These are phyloP conservation scores for Bufo bufo DNA, from an alignment of 2,113 vertebrate species.

Conservation along the genomic window DNA sequence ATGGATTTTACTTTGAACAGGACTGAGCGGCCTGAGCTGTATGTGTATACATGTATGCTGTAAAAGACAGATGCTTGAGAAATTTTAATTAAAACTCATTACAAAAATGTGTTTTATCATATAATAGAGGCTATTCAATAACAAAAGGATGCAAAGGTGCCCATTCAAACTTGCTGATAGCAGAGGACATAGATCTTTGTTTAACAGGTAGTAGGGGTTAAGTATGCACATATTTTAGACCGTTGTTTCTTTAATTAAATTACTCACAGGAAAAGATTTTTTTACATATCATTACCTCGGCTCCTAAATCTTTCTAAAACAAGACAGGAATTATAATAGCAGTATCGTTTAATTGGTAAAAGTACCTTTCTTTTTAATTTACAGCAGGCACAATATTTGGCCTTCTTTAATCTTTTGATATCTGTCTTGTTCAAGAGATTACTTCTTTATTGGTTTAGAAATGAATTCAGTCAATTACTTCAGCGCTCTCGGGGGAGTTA, in stretches of 20 bases:
- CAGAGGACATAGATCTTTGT: background rate
- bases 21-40: too few relatives aligned
- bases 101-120: too few relatives aligned
- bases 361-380: slow-evolving; percentile 38
- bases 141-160: too few relatives aligned
- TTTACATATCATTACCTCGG: background rate
- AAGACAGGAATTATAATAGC: slow-evolving; percentile 40
- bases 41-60: too few relatives aligned
- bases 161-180: background rate
- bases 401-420: slow-evolving; percentile 36
- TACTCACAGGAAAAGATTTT: slow-evolving; percentile 17
- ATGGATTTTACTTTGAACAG: too few relatives aligned
- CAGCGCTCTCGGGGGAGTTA: slow-evolving; percentile 41
- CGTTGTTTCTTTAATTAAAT: slow-evolving; percentile 25
- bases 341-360: slow-evolving; percentile 32
- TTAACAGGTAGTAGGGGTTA: background rate
- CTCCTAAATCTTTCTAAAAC: slow-evolving; percentile 20
- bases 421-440: slow-evolving; percentile 46
- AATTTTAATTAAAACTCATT: too few relatives aligned
- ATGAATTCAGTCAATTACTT: slow-evolving; percentile 53
- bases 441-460: slow-evolving; percentile 54
- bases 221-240: background rate
- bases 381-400: slow-evolving; percentile 45
- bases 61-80: too few relatives aligned
- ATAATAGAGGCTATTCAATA: too few relatives aligned